Evolutionary conservation across 2,888 invertebrate species (phyloP).

Genomic region (Cantharis rufa): DNA sequence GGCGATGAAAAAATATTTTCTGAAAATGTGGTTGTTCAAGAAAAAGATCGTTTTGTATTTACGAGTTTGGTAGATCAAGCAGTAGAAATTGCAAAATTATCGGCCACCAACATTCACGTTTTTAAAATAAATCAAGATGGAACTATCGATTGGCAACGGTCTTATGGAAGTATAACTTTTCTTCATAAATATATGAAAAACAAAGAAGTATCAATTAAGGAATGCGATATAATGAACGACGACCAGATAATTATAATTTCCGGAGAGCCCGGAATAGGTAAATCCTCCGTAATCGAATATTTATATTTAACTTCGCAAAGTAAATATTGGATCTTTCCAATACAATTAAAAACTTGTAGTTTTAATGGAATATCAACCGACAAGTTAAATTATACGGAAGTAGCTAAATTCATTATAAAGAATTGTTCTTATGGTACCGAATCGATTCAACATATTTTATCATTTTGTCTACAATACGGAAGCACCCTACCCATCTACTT

Average conservation of each 20-base stretch:
- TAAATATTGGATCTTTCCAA: slow-evolving; percentile 14
- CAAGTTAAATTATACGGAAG: neutral
- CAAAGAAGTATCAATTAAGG: neutral
- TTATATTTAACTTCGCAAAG: slow-evolving; percentile 5
- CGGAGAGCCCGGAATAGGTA: slow-evolving; percentile 22
- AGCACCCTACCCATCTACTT: slow-evolving; percentile 11
- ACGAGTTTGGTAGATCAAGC: neutral
- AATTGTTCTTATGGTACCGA: neutral
- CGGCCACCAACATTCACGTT: slow-evolving; percentile 4
- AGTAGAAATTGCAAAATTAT: neutral
- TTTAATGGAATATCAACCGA: slow-evolving; percentile 3
- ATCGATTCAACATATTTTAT: neutral
- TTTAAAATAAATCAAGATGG: slow-evolving; percentile 6
- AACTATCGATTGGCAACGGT: neutral
- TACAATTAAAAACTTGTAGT: slow-evolving; percentile 2
- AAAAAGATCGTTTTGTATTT: neutral
- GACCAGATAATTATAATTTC: slow-evolving; percentile 11
- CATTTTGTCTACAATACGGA: slow-evolving; percentile 9
- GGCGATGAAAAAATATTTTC: slow-evolving; percentile 5
- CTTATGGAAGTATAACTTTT: slow-evolving; percentile 3
- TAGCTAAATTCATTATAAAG: slow-evolving; percentile 11
- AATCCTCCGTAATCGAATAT: slow-evolving; percentile 9
- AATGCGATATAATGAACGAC: neutral
- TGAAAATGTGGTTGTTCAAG: neutral
- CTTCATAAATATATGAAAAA: neutral